Base-by-base conservation (phyloP, 2,888 invertebrate genomes). In the Taenaris catops region DNA sequence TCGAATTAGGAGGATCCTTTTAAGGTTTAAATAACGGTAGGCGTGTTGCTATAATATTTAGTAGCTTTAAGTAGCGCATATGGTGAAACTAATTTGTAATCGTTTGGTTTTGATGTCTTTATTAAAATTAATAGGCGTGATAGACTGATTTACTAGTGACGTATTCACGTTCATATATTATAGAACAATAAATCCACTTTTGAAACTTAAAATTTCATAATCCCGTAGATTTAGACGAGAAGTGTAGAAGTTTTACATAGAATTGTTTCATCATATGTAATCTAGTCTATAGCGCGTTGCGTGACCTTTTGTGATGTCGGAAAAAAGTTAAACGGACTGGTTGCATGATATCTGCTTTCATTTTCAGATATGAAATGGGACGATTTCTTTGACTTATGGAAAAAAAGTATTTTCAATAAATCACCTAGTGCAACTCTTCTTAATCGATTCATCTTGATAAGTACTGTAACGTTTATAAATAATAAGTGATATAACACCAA, bases 1-100 rank as follows among this genome's bases (percentile, higher is more conserved):
- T 81, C 83, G 83, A 83, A 83, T 80, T 81, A 80, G 78, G 48
- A 55, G 51, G 64, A 62, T 49, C 61, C 62, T 68, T 55, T 70
- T 63, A 57, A 70, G 62, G 55, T 67, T 54, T 62, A 71, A 68
- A 29, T 25, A 26, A 34, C 37, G 20, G 21, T 31, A 31, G 34
- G 27, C 21, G 35, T 25, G 19, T 34, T 44, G 34, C 34, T 35
- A 25, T 38, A n/a, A 24, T 28, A 34, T 17, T 36, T 36, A 44
- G 27, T 38, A 44, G 44, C 29, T 34, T 26, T 37, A 41, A 32
- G 19, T 39, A 33, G 32, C 18, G 19, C 23, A 10, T 28, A 25
- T 8, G 14, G 9, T 14, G 27, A 19, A 24, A 33, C 24, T 24
- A 9, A 27, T 33, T 23, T 38, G 21, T 9, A 12, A 12, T 25